Evolutionary conservation across 30 jellyfish, hydroid and myxozoan species (phyloP).

Genomic region (Euphysa ruthae): DNA sequence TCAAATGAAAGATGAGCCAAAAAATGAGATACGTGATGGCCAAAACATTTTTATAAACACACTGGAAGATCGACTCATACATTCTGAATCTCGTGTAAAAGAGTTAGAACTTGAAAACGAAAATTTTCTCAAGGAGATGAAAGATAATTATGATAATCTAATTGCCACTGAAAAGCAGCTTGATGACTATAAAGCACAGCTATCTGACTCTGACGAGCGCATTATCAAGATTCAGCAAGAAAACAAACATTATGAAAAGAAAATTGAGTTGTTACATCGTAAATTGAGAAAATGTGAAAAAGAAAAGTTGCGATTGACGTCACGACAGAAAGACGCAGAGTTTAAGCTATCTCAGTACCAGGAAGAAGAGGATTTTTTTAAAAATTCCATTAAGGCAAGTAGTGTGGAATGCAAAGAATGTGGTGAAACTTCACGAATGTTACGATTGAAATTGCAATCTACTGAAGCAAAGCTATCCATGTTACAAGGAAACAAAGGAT

Average conservation of each 20-base stretch:
- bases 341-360: constrained; percentile 37
- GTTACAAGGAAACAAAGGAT: constrained; percentile 72
- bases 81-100: constrained; percentile 55
- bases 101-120: constrained; percentile 69
- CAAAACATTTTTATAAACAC: constrained; percentile 37
- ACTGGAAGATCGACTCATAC: constrained; percentile 60
- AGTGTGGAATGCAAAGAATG: constrained; percentile 21
- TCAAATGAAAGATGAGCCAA: constrained; percentile 31
- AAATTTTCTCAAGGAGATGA: constrained; percentile 40
- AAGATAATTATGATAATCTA: constrained; percentile 48
- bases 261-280: constrained; percentile 46
- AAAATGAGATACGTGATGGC: constrained; percentile 43
- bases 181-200: constrained; percentile 45
- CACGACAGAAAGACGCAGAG: constrained; percentile 50
- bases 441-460: constrained; percentile 74
- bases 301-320: constrained; percentile 53
- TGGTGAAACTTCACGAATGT: constrained; percentile 68
- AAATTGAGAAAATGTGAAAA: constrained; percentile 56
- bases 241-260: constrained; percentile 61
- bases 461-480: constrained; percentile 88
- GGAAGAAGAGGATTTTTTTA: constrained; percentile 8
- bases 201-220: constrained; percentile 40
- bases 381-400: background rate
- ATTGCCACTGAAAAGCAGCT: constrained; percentile 29
- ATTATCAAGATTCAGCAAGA: constrained; percentile 22